phyloP scores from a whole-genome alignment of 2,888 invertebrate species.

The Hirtodrosophila trivittata region DNA sequence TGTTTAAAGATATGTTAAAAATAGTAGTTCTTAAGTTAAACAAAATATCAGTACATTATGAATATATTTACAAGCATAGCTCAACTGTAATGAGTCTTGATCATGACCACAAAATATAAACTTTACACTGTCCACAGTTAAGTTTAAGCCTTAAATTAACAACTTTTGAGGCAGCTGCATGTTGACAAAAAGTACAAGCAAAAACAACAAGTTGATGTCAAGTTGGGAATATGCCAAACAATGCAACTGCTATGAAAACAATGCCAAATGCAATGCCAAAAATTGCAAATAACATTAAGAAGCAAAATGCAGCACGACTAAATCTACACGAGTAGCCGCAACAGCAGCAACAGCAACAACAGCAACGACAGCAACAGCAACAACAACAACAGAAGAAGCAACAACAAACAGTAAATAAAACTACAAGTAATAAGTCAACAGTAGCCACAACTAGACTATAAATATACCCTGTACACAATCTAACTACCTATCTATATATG shows the following conservation, averaged over 20 bases:
- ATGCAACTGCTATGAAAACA: conserved; percentile 56
- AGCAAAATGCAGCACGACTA: conserved; percentile 50
- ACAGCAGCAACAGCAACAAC: conserved; percentile 30
- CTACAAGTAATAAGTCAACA: conserved; percentile 1
- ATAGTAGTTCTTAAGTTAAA: too few relatives aligned
- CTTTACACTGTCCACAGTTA: too few relatives aligned
- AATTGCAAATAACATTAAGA: conserved; percentile 57
- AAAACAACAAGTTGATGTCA: conserved; percentile 28
- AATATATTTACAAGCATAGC: too few relatives aligned
- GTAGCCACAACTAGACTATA: neutral
- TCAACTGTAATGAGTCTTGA: conserved; percentile 25
- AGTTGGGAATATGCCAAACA: conserved; percentile 48
- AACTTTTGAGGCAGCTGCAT: conserved; percentile 40
- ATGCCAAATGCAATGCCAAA: conserved; percentile 62
- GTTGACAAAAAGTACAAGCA: conserved; percentile 17
- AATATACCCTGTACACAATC: conserved; percentile 10
- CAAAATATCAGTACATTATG: too few relatives aligned
- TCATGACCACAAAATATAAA: conserved; percentile 43
- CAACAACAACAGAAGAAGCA: neutral
- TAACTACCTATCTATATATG: too few relatives aligned
- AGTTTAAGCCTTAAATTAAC: conserved; percentile 20
- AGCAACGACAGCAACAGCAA: conserved; percentile 25
- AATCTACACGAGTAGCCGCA: conserved; percentile 32
- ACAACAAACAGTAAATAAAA: conserved; percentile 21
- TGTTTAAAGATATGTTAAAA: too few relatives aligned